Evolutionary conservation across 2,888 invertebrate species (phyloP).

Genomic region (Trichopoda pennipes): DNA sequence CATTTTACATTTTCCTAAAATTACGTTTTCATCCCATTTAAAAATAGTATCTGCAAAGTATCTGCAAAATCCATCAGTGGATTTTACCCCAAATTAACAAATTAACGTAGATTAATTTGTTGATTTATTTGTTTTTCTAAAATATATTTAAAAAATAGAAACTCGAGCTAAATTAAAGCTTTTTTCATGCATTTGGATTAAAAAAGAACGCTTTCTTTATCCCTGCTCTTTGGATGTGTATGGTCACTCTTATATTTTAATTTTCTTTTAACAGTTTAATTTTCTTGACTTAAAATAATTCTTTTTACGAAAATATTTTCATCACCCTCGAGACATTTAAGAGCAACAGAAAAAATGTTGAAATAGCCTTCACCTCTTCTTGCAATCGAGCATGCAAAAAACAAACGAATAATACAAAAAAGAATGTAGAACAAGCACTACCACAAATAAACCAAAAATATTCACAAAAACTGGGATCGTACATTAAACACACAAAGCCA

Average conservation of each 20-base stretch:
- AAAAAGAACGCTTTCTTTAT: neutral
- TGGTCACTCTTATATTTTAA: neutral
- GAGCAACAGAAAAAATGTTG: slow-evolving; percentile 15
- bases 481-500: neutral
- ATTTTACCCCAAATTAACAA: too few species aligned
- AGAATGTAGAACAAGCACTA: neutral
- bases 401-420: neutral
- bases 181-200: neutral
- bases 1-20: too few species aligned
- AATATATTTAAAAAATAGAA: too few species aligned
- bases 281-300: slow-evolving; percentile 24
- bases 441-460: slow-evolving; percentile 8
- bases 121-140: too few species aligned
- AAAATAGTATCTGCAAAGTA: too few species aligned
- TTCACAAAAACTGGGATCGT: neutral
- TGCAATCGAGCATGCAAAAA: slow-evolving; percentile 32
- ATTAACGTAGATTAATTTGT: too few species aligned
- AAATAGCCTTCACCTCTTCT: slow-evolving; percentile 69
- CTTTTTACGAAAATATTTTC: slow-evolving; percentile 32
- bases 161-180: too few species aligned
- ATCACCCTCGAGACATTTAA: slow-evolving; percentile 55
- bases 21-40: too few species aligned
- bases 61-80: too few species aligned
- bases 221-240: neutral
- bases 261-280: slow-evolving; percentile 21